These are phyloP conservation scores for Gobius niger DNA, from an alignment of 2,113 vertebrate genomes.

Conservation along the genomic window DNA sequence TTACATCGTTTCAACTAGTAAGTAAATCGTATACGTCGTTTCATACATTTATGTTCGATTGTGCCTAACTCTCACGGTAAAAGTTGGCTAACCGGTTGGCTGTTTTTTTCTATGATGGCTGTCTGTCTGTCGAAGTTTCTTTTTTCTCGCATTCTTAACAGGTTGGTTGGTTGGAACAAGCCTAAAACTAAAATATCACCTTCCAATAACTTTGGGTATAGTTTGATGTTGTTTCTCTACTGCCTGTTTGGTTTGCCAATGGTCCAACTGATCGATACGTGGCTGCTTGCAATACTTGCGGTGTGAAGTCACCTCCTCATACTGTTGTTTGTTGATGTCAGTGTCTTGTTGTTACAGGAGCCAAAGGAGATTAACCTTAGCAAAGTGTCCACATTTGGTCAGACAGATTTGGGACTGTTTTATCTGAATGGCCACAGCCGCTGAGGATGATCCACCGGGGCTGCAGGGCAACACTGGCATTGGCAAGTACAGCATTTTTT, in stretches of 20 bases:
- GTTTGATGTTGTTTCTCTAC: neutral
- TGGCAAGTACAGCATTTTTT: conserved; percentile 32
- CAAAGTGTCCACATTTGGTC: neutral
- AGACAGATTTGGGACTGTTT: conserved; percentile 2
- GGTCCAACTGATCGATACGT: conserved; percentile 32
- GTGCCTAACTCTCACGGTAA: conserved; percentile 26
- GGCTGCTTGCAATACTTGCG: conserved; percentile 37
- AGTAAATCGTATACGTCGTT: conserved; percentile 7
- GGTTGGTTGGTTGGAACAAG: neutral
- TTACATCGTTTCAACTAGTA: conserved; percentile 1
- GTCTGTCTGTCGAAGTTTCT: neutral
- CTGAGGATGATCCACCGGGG: conserved; percentile 63
- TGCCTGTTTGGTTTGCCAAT: neutral
- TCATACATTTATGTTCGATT: neutral
- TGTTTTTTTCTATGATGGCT: neutral
- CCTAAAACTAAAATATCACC: neutral
- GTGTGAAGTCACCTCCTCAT: conserved; percentile 24
- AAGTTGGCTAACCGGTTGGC: conserved; percentile 26
- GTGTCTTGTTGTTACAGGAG: neutral
- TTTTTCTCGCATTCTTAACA: neutral
- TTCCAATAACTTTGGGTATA: neutral
- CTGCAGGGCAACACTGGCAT: conserved; percentile 43
- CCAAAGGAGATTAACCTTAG: neutral
- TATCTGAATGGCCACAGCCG: conserved; percentile 71
- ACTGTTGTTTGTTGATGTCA: neutral